phyloP scores from a whole-genome alignment of 1,140 invertebrate genomes.

The Mactra quadrangularis region DNA sequence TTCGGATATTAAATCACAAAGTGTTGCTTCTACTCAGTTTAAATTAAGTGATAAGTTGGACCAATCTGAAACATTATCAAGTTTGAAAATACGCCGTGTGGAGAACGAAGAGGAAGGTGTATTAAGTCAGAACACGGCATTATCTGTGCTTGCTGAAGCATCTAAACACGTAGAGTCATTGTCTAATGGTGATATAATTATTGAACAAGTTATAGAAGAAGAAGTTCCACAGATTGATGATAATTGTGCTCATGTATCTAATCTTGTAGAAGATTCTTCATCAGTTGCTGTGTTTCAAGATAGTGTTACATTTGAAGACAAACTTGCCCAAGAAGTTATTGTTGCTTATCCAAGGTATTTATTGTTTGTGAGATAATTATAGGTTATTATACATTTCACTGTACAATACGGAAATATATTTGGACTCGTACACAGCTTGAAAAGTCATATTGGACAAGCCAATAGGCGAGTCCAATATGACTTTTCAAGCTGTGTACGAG shows the following conservation, averaged over 20 bases:
- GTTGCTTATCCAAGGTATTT: conserved; percentile 34
- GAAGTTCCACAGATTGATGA: conserved; percentile 26
- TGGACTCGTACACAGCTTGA: too few species aligned
- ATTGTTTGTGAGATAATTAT: not conserved
- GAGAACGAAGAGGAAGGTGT: conserved; percentile 4
- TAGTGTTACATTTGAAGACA: not conserved
- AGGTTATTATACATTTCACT: too few species aligned
- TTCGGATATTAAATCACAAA: conserved; percentile 7
- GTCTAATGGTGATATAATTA: conserved; percentile 8
- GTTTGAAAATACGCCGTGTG: conserved; percentile 47
- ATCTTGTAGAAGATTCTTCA: not conserved
- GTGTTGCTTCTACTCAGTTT: conserved; percentile 12
- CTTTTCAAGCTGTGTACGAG: too few species aligned
- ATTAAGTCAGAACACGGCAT: conserved; percentile 8
- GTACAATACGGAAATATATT: too few species aligned
- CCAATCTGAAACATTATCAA: conserved; percentile 13
- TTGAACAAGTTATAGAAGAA: conserved; percentile 9
- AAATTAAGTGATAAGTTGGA: conserved; percentile 25
- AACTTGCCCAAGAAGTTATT: conserved; percentile 4
- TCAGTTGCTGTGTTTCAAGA: too few species aligned
- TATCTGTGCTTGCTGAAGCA: conserved; percentile 56
- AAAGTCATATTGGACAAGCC: too few species aligned
- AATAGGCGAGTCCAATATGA: too few species aligned
- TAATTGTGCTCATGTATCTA: not conserved
- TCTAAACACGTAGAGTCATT: conserved; percentile 60